Base-by-base conservation (phyloP, 2,113 vertebrate species). In the Laterallus jamaicensis region DNA sequence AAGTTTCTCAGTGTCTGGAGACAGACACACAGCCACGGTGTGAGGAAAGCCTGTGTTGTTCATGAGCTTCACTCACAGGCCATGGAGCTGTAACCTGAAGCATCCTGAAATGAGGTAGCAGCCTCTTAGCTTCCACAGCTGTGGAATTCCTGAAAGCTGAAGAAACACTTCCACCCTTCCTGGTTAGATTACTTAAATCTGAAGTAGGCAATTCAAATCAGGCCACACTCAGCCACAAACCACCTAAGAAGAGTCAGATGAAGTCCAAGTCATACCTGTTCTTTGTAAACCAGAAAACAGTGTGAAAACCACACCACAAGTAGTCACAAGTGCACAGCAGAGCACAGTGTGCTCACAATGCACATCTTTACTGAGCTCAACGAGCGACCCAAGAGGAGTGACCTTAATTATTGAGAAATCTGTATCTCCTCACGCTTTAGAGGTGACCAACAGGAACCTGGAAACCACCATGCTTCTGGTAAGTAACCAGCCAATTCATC, bases 311-410 rank as follows among this genome's bases (percentile, higher is more conserved):
- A 77, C 0, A 1, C 32, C 35, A 22, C 8, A 39, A 20, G 28
- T 26, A 79, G n/a, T 29, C 40, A 58, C 1, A 0, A 0, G 17
- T n/a, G 15, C 20, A 13, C 1, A 25, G 37, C 62, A 67, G 28
- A 12, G 37, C 2, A 9, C 1, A 4, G 22, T 19, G 11, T 0
- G 9, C 2, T 2, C 1, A 1, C 13, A 22, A 39, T 5, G 28
- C 9, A 1, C 7, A 0, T 22, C 39, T 44, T 37, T 7, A 26
- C 19, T 4, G 2, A 90, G 54, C 63, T 49, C 37, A 39, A 63
- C 1, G 15, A 40, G 42, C 7, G 54, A 58, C 59, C 29, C 3
- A 42, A 5, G 35, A 83, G 64, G 4, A 89, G 28, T 35, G 37
- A 70, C 15, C 59, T 49, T 9, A 50, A 37, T 5, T 12, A 55